Conservation (phyloP, 2,797 vertebrate genomes). For the Clarias fuscus region DNA sequence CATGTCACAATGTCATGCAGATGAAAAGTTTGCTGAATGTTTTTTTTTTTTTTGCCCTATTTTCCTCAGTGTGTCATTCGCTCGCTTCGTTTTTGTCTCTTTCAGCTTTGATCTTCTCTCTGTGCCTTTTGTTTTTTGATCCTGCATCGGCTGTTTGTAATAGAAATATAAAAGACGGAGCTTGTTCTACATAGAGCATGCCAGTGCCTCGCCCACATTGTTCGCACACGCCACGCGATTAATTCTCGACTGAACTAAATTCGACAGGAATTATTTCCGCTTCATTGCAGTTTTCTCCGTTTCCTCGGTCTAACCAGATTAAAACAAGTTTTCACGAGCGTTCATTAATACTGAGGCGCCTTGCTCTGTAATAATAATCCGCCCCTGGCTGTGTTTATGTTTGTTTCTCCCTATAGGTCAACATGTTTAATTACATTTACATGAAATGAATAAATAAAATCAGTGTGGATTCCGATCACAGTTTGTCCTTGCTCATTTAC, state of each 20-base stretch:
- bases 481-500: neutral
- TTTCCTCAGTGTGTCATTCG: constrained; percentile 28
- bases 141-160: constrained; percentile 31
- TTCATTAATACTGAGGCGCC: neutral
- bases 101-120: constrained; percentile 48
- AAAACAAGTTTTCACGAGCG: neutral
- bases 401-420: constrained; percentile 10
- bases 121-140: constrained; percentile 48
- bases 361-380: constrained; percentile 8
- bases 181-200: constrained; percentile 37
- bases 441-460: neutral
- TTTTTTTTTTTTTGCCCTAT: constrained; percentile 20
- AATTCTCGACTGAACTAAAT: constrained; percentile 36
- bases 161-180: constrained; percentile 36
- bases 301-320: constrained; percentile 1
- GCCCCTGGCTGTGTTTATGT: neutral
- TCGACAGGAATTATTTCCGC: constrained; percentile 26
- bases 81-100: constrained; percentile 36
- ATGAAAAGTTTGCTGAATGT: constrained; percentile 38
- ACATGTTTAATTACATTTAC: constrained; percentile 21
- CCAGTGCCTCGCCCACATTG: constrained; percentile 30
- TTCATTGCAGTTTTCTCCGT: neutral
- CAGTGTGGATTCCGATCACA: constrained; percentile 2
- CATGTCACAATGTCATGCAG: constrained; percentile 32
- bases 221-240: constrained; percentile 35